These are phyloP conservation scores for Galeopterus variegatus DNA, from an alignment of 2,113 vertebrate genomes.

Conservation along the genomic window DNA sequence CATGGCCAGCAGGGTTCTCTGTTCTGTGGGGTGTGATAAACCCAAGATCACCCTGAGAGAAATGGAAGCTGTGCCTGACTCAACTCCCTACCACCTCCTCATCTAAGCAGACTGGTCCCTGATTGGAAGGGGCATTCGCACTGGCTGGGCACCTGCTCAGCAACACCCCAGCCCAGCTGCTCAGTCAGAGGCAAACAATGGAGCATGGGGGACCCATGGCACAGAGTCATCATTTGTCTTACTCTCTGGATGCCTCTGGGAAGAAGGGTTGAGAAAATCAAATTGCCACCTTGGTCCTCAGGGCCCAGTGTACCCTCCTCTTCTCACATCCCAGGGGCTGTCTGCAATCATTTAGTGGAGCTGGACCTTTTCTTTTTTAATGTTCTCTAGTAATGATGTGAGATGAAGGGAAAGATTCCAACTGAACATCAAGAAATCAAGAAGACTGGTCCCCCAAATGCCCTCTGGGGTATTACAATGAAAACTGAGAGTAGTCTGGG, in stretches of 20 bases:
- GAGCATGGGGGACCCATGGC: not conserved
- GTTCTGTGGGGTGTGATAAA: constrained; percentile 77
- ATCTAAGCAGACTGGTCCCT: not conserved
- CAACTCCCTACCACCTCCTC: not conserved
- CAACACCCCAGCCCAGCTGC: not conserved
- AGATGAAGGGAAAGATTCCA: constrained; percentile 14
- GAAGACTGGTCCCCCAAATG: not conserved
- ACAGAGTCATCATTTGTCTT: not conserved
- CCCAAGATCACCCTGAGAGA: constrained; percentile 10
- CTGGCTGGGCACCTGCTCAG: no score
- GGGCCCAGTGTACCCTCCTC: not conserved
- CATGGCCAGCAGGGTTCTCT: constrained; percentile 92
- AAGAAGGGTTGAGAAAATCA: constrained; percentile 38
- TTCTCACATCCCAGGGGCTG: not conserved
- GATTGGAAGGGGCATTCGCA: not conserved
- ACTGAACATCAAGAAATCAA: constrained; percentile 43
- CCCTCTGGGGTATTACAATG: not conserved
- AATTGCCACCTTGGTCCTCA: constrained; percentile 1
- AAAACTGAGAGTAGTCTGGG: not conserved
- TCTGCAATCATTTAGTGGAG: not conserved
- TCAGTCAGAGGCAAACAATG: not conserved
- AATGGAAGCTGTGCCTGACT: not conserved
- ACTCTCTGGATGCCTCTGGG: not conserved
- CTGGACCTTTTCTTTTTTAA: not conserved
- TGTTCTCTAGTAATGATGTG: constrained; percentile 1